Conservation (phyloP, 64 coral and sea anemone species). For the Catalaphyllia jardinei region DNA sequence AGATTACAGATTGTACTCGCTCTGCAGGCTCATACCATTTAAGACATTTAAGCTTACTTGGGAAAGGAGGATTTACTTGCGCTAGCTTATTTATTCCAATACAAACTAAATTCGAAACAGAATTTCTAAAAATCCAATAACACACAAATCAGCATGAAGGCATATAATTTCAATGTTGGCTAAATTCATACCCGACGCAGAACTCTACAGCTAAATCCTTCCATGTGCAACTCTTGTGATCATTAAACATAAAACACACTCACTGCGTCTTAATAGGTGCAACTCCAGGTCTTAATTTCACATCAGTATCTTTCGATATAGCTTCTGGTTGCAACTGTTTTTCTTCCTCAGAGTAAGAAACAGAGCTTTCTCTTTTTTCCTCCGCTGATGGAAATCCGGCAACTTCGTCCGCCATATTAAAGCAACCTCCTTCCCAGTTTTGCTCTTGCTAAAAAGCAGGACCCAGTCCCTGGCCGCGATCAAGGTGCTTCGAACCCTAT, state of each 20-base stretch:
- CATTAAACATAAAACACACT: neutral
- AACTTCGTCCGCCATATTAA: slow-evolving; percentile 1
- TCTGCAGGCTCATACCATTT: too few relatives aligned
- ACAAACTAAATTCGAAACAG: too few relatives aligned
- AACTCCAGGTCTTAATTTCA: neutral
- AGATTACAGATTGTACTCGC: too few relatives aligned
- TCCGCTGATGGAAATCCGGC: neutral
- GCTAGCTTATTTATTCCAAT: too few relatives aligned
- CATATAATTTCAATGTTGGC: too few relatives aligned
- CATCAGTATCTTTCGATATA: neutral
- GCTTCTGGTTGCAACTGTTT: neutral
- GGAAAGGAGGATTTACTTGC: too few relatives aligned
- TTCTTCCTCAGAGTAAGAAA: neutral
- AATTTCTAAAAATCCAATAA: too few relatives aligned
- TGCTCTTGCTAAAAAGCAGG: neutral
- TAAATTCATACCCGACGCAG: too few relatives aligned
- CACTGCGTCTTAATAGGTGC: slow-evolving; percentile 29
- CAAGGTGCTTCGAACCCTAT: too few relatives aligned
- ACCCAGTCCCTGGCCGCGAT: neutral
- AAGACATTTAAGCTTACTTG: too few relatives aligned
- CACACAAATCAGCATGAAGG: neutral
- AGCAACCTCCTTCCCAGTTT: neutral
- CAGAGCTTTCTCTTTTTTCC: neutral
- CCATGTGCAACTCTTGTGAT: neutral
- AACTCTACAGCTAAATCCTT: neutral